Base-by-base conservation (phyloP, 1,140 invertebrate species). In the Drosophila funebris region DNA sequence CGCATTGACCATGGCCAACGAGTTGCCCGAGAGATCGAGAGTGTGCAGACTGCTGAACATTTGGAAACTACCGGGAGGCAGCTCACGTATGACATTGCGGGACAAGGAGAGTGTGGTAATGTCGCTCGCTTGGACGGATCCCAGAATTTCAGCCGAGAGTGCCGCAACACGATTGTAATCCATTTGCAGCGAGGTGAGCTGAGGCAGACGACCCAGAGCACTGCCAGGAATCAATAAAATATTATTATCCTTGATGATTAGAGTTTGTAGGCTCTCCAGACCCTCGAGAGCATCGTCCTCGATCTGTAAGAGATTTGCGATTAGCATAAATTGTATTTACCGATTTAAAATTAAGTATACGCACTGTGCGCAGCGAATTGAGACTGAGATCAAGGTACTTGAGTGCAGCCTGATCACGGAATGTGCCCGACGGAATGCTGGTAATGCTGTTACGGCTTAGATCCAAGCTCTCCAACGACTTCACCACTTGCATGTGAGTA, bases 151-250 rank as follows among this genome's bases (percentile, higher is more conserved):
- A n/a, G 94, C 94, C 0, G 96, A 97, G 4, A 98, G 91, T 2
- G 96, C 97, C 0, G 96, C 96, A 4, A 98, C 96, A 71, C 97
- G 93, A 91, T 98, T 98, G 88, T 95, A 97, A 69, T 97, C 96
- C 70, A 98, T 90, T 78, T 96, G 95, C 0, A 98, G 93, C 14
- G 94, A 94, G 9, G 93, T 94, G 2, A 98, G 92, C n/a, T 94
- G 94, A 0, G 95, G 95, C 16, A 98, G 90, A 4, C 95, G 93
- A 14, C 94, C 94, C 3, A 98, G 91, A 6, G 96, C 96, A 13
- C 95, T 94, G 1, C 95, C 95, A 1, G 97, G 97, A 27, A 98
- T 95, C 2, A 97, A 91, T 0, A 98, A 92, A 43, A 98, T 96
- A 64, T 97, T 97, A 90, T 98, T 98, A 85, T 98, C 97, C 83